These are phyloP conservation scores for Drosophila leonis DNA, from an alignment of 2,888 invertebrate genomes.

Conservation along the genomic window DNA sequence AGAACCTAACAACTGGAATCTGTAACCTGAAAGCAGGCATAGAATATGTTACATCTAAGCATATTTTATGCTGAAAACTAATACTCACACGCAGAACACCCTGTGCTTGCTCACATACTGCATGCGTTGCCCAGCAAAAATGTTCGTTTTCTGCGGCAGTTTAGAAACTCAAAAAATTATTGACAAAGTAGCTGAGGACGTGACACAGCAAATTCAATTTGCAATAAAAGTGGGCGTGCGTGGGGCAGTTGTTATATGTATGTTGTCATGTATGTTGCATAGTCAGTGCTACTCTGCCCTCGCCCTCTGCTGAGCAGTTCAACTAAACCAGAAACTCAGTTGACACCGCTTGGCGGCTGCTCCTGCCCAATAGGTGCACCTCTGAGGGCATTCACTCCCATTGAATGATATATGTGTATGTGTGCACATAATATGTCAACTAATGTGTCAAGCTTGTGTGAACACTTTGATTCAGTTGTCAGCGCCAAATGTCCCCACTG, in stretches of 20 bases:
- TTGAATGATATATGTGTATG: constrained; percentile 18
- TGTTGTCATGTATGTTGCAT: background rate
- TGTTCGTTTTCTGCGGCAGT: constrained; percentile 39
- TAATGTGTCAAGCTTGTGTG: constrained; percentile 17
- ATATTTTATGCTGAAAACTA: too few species aligned
- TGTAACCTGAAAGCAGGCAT: too few species aligned
- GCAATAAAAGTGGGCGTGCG: constrained; percentile 62
- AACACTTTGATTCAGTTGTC: constrained; percentile 9
- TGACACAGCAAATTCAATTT: constrained; percentile 76
- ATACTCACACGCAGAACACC: constrained; percentile 18
- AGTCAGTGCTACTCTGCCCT: background rate
- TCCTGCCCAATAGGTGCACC: background rate
- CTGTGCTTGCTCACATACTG: constrained; percentile 26
- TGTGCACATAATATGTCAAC: constrained; percentile 18
- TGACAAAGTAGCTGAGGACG: constrained; percentile 69
- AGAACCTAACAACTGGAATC: too few species aligned
- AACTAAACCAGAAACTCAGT: constrained; percentile 4
- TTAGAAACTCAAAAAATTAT: constrained; percentile 59
- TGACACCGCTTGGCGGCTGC: background rate
- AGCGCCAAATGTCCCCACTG: background rate
- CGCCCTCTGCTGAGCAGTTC: background rate
- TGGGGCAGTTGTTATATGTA: background rate
- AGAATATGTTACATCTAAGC: too few species aligned
- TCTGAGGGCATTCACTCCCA: background rate
- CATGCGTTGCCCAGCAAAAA: constrained; percentile 9